Evolutionary conservation across 2,113 vertebrate species (phyloP), one percentile per base, ranked within the genome.

Genomic region (Ophiodon elongatus): DNA sequence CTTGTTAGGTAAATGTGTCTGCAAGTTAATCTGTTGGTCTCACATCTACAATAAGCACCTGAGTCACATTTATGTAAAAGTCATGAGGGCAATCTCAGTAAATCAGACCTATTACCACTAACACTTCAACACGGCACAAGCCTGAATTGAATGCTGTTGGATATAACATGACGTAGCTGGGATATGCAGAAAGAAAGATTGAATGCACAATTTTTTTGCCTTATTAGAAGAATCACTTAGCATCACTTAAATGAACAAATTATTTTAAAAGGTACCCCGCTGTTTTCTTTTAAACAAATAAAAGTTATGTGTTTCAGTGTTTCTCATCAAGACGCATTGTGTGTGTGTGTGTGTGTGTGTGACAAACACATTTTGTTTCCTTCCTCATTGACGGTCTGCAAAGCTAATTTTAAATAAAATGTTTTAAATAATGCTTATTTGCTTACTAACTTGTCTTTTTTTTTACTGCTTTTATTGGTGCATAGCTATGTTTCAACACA

Each of bases 61-160:
- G 9, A 29, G 10, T 70, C 64, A 57, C 9, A 37, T 79, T 70
- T 13, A 63, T 52, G 29, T 43, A 21, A 71, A 71, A 43, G 59
- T 56, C 39, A 35, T 2, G 3, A n/a, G 11, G 13, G 21, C 17
- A 39, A 4, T 25, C 33, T 10, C 37, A 8, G 5, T 17, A 70
- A 10, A 47, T 15, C 1, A 1, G 33, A 54, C 10, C 2, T 23
- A 4, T 33, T 52, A 29, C n/a, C 43, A 56, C 47, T 8, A 33
- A n/a, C 11, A n/a, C 19, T 41, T 13, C 25, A 72, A 39, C 29
- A 7, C 1, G 0, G 23, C 50, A 47, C 15, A 27, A 21, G 23
- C 50, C 6, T 52, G 6, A 33, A 33, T 23, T n/a, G 13, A 69
- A 29, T 29, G 31, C 7, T 6, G 14, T 37, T 0, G 1, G 31